Conservation (phyloP, 2,888 invertebrate genomes). For the Disparrhopalites patrizii region DNA sequence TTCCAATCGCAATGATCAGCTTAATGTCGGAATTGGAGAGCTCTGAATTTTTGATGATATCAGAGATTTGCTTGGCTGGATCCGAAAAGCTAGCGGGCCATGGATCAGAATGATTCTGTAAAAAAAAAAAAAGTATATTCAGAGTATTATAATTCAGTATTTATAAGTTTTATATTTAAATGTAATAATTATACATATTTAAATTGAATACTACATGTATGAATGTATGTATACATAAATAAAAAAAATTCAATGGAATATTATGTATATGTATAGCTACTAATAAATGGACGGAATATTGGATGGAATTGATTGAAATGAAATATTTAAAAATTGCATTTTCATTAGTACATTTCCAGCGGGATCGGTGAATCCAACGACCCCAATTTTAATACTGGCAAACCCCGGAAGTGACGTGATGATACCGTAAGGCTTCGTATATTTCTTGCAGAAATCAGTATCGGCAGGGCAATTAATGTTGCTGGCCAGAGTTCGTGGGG, state of each 20-base stretch:
- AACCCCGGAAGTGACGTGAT: not conserved
- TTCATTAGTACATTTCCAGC: conserved; percentile 30
- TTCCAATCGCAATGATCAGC: conserved; percentile 39
- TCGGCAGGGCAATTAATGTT: no score
- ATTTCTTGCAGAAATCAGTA: not conserved
- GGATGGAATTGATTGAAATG: not conserved
- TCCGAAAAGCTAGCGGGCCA: conserved; percentile 31
- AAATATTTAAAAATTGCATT: not conserved
- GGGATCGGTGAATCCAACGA: conserved; percentile 40
- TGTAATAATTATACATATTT: no score
- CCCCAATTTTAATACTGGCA: conserved; percentile 23
- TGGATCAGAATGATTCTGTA: conserved; percentile 36
- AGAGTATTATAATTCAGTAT: no score
- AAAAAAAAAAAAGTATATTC: not conserved
- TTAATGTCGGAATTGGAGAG: not conserved
- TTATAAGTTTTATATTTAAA: no score
- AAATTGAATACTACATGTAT: no score
- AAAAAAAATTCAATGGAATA: no score
- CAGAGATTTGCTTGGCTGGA: conserved; percentile 23
- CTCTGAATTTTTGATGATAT: not conserved
- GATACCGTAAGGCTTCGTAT: not conserved
- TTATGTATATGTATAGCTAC: no score
- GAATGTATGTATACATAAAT: no score
- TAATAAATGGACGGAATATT: no score
- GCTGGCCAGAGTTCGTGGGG: not conserved